A percentile compares a stretch with the other conserved stretches of the same genome.
Conservation (phyloP, 2,113 vertebrate genomes). For the Aix galericulata region DNA sequence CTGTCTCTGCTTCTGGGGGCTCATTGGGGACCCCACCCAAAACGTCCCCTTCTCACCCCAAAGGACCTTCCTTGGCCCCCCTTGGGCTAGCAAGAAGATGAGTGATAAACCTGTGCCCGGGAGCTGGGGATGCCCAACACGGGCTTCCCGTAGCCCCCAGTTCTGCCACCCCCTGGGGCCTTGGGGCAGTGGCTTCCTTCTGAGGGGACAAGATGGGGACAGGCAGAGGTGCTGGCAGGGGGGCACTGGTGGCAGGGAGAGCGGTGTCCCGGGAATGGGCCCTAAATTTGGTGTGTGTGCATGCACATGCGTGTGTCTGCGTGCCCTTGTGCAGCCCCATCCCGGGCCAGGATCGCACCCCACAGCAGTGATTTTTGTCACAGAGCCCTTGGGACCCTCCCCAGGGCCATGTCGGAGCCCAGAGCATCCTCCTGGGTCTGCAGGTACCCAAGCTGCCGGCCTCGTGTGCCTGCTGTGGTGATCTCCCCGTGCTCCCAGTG, state of each 20-base stretch:
- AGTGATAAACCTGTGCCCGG: background rate
- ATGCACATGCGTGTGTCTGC: background rate
- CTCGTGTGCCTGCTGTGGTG: background rate
- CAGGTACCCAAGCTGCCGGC: no score
- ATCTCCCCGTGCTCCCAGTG: background rate
- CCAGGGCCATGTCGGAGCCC: fast-evolving
- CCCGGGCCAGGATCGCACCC: background rate
- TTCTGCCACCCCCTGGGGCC: background rate
- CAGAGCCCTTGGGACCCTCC: no score
- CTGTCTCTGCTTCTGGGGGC: fast-evolving
- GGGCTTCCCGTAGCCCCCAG: background rate
- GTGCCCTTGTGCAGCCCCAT: background rate
- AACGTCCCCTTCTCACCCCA: background rate
- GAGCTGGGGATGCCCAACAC: fast-evolving
- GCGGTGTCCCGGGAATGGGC: background rate
- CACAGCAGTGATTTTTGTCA: background rate
- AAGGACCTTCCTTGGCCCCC: background rate
- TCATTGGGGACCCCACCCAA: background rate
- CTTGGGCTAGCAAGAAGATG: fast-evolving
- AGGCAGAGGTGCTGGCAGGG: background rate
- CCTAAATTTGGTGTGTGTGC: background rate
- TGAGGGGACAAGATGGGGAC: background rate
- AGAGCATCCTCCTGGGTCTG: background rate
- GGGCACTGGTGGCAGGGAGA: background rate
- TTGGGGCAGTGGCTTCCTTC: background rate